These are phyloP conservation scores for Diorhabda elongata DNA, from an alignment of 1,140 invertebrate genomes.

Conservation along the genomic window DNA sequence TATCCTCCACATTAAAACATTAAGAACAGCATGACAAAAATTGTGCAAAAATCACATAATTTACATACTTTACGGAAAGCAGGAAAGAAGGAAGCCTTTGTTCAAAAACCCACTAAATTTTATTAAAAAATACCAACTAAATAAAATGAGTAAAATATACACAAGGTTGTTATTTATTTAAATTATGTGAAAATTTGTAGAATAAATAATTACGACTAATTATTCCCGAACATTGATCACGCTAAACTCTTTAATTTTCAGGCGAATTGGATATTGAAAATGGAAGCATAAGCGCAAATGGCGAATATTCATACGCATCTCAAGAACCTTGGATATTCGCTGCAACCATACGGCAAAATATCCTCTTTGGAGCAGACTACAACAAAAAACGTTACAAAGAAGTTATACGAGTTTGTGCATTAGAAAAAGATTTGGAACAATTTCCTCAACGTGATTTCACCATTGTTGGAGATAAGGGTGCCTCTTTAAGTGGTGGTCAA, in stretches of 20 bases:
- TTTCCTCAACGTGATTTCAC: slow-evolving; percentile 70
- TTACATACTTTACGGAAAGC: too few species aligned
- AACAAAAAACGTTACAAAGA: slow-evolving; percentile 56
- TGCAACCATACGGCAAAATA: slow-evolving; percentile 62
- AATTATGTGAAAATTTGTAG: too few species aligned
- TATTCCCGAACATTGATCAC: too few species aligned
- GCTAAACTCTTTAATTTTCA: background rate
- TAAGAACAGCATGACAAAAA: too few species aligned
- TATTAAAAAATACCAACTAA: too few species aligned
- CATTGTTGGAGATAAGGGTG: slow-evolving; percentile 72
- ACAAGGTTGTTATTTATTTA: too few species aligned
- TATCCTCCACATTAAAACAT: too few species aligned
- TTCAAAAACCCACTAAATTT: too few species aligned
- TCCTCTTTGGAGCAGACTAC: slow-evolving; percentile 63
- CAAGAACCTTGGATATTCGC: slow-evolving; percentile 70
- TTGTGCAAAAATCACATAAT: too few species aligned
- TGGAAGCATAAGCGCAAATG: slow-evolving; percentile 54
- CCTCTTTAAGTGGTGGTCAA: slow-evolving; percentile 74
- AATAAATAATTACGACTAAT: too few species aligned
- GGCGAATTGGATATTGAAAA: slow-evolving; percentile 53
- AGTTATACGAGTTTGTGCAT: slow-evolving; percentile 56
- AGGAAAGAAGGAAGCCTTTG: too few species aligned
- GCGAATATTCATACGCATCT: slow-evolving; percentile 61
- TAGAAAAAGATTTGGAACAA: slow-evolving; percentile 63
- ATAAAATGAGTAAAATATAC: too few species aligned